Base-by-base conservation (phyloP, 2,797 vertebrate species). In the Orientallactaga sibirica region DNA sequence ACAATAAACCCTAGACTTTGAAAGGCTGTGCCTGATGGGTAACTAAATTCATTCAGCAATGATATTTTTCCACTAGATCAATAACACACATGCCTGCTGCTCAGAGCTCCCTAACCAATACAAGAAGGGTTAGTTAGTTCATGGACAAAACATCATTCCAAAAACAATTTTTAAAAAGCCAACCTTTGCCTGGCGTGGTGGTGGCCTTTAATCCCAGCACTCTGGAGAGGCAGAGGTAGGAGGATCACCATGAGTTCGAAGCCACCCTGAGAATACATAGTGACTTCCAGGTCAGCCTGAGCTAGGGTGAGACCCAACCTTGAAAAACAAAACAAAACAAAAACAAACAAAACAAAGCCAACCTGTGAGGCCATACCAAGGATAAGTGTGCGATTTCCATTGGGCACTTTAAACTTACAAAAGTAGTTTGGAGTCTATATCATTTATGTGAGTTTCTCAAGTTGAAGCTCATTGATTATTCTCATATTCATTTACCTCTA, bases 401-500 rank as follows among this genome's bases (percentile, higher is more conserved):
- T 62, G 68, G 4, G 14, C 5, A 48, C 86, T 93, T 79, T 85
- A 25, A 95, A 90, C 25, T 76, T 86, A 81, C 22, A 20, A 90
- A 94, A 85, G 33, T 82, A 88, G 16, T 82, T 94, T 78, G 27
- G 86, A 93, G 58, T 64, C 43, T 83, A 89, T 83, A 89, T 74
- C 37, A 87, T 70, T 91, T 83, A 68, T 87, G 95, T 89, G 41
- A 27, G 74, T 84, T 79, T 84, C 29, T 76, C 24, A 88, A n/a
- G 33, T 74, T 91, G 62, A 96, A 86, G 18, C 71, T 48, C 18
- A 86, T 5, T 79, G 41, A 91, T 77, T 90, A 94, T 77, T 86
- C 90, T 90, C 52, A 87, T 74, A 77, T 83, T 87, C 86, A 93
- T 70, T 94, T 86, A 91, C 87, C 86, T 89, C 67, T 93, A 73